Conservation (phyloP, 2,113 vertebrate species). For the Dipodomys spectabilis region DNA sequence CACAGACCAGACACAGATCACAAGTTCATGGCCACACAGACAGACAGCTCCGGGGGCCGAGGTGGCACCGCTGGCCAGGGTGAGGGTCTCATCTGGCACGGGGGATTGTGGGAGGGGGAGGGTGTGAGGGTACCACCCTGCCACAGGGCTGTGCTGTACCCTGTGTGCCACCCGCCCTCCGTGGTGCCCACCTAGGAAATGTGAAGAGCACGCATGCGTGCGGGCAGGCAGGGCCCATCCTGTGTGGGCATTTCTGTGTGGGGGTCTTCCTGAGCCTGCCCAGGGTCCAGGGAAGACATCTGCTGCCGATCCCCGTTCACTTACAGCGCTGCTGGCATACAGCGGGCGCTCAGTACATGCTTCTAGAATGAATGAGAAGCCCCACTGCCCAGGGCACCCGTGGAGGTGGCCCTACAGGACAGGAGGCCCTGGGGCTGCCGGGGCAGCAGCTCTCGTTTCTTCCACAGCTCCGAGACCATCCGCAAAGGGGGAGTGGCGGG, state of each 20-base stretch:
- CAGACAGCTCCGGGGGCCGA: background rate
- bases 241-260: too few species aligned
- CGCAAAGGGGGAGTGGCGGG: too few species aligned
- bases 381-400: too few species aligned
- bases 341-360: background rate
- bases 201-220: too few species aligned
- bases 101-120: background rate
- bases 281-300: too few species aligned
- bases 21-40: background rate
- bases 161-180: too few species aligned
- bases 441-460: too few species aligned
- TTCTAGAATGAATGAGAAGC: background rate
- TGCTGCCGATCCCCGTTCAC: background rate
- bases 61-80: background rate
- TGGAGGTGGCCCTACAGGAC: background rate
- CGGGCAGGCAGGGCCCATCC: too few species aligned
- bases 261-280: background rate
- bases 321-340: background rate
- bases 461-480: too few species aligned
- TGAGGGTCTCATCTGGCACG: too few species aligned
- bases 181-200: accelerated
- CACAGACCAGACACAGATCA: background rate
- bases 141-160: background rate
- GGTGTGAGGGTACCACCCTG: background rate
- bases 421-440: too few species aligned